A percentile compares a stretch with the other conserved stretches of the same genome.
phyloP scores from a whole-genome alignment of 2,797 vertebrate genomes.

The Scomberomorus guttatus region DNA sequence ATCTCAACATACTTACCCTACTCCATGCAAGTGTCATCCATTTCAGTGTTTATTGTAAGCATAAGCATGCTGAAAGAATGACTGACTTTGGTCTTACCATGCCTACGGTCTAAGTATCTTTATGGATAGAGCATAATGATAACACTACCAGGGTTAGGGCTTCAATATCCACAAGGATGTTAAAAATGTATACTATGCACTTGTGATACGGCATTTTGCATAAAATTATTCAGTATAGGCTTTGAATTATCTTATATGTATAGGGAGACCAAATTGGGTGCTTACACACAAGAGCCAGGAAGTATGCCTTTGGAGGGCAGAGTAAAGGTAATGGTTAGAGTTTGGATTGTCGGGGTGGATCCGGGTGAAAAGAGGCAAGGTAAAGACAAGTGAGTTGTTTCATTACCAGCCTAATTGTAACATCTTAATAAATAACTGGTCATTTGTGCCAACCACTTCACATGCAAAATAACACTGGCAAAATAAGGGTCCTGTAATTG shows the following conservation, averaged over 20 bases:
- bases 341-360: neutral
- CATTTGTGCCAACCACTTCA: neutral
- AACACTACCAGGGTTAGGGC: neutral
- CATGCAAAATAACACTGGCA: neutral
- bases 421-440: neutral
- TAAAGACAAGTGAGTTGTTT: slow-evolving; percentile 14
- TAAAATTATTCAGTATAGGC: slow-evolving; percentile 6
- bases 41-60: neutral
- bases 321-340: neutral
- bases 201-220: neutral
- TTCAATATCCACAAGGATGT: slow-evolving; percentile 16
- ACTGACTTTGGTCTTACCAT: neutral
- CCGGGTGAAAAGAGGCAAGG: neutral
- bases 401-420: slow-evolving; percentile 14
- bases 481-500: neutral
- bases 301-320: neutral
- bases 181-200: slow-evolving; percentile 2
- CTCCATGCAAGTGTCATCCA: neutral
- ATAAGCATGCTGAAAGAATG: slow-evolving; percentile 7
- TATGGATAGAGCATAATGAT: slow-evolving; percentile 12
- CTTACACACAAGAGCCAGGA: neutral
- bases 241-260: neutral
- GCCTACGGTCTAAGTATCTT: neutral
- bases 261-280: neutral
- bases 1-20: neutral